A percentile compares a stretch with the other conserved stretches of the same genome.
phyloP scores from a whole-genome alignment of 1,140 invertebrate genomes.

The Pseudomyrmex gracilis region DNA sequence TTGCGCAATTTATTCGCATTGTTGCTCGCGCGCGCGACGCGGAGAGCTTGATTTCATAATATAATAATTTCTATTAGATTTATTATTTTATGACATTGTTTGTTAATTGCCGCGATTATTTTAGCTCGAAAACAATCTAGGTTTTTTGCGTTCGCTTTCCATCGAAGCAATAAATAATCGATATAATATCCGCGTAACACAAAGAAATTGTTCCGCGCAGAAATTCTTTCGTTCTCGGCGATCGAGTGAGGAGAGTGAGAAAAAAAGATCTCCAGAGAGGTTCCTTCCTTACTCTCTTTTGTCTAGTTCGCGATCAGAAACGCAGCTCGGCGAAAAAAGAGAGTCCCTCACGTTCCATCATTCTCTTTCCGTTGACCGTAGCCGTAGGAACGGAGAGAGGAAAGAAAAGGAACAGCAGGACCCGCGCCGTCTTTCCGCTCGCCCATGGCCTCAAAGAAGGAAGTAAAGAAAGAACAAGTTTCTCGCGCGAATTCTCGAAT shows the following conservation, averaged over 20 bases:
- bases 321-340: constrained; percentile 27
- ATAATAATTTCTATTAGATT: not conserved
- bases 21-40: not conserved
- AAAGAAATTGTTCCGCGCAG: constrained; percentile 14
- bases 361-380: constrained; percentile 30
- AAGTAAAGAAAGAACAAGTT: constrained; percentile 49
- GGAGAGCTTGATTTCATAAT: not conserved
- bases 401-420: constrained; percentile 8
- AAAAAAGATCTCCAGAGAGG: not conserved
- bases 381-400: not conserved
- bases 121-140: not conserved
- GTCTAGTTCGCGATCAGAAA: constrained; percentile 44
- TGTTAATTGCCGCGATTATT: not conserved
- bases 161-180: constrained; percentile 35
- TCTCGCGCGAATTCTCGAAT: constrained; percentile 30
- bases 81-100: not conserved
- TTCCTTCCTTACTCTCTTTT: constrained; percentile 39
- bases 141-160: not conserved
- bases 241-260: constrained; percentile 1
- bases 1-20: constrained; percentile 17
- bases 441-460: constrained; percentile 42
- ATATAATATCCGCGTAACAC: not conserved
- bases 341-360: constrained; percentile 28
- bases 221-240: constrained; percentile 34
- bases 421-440: constrained; percentile 26